These are phyloP conservation scores for Epicauta chinensis DNA, from an alignment of 1,140 invertebrate species.

Conservation along the genomic window DNA sequence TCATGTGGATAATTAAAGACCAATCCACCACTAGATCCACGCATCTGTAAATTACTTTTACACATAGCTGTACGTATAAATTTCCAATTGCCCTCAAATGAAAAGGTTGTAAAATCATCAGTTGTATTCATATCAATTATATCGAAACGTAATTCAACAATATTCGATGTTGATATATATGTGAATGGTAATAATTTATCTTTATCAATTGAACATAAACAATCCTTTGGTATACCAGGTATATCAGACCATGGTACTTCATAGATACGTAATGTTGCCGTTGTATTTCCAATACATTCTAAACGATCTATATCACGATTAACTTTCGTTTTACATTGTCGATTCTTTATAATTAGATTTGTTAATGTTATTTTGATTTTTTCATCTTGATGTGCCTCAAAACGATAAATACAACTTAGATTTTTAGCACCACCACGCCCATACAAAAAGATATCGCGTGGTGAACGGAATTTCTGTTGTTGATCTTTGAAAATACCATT, in stretches of 20 bases:
- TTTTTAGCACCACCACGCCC: conserved; percentile 75
- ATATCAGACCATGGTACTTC: conserved; percentile 67
- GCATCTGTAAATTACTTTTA: conserved; percentile 55
- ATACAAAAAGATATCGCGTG: conserved; percentile 76
- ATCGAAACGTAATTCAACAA: conserved; percentile 75
- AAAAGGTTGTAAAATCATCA: conserved; percentile 76
- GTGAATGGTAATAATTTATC: conserved; percentile 56
- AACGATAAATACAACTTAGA: conserved; percentile 78
- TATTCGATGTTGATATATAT: conserved; percentile 67
- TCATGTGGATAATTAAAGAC: conserved; percentile 51
- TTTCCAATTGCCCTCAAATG: conserved; percentile 78
- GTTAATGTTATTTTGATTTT: conserved; percentile 62
- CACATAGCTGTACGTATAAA: conserved; percentile 67
- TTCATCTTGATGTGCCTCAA: conserved; percentile 74
- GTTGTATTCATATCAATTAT: conserved; percentile 73
- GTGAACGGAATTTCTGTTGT: conserved; percentile 60
- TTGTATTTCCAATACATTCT: conserved; percentile 58
- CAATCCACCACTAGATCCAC: conserved; percentile 71
- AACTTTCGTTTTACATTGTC: conserved; percentile 55
- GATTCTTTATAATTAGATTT: conserved; percentile 58
- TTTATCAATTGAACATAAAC: conserved; percentile 58
- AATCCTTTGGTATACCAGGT: conserved; percentile 59
- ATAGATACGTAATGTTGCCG: conserved; percentile 54
- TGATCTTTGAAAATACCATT: conserved; percentile 52
- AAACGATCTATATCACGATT: conserved; percentile 62